Base-by-base conservation (phyloP, 2,888 invertebrate genomes). In the Trilocha varians region DNA sequence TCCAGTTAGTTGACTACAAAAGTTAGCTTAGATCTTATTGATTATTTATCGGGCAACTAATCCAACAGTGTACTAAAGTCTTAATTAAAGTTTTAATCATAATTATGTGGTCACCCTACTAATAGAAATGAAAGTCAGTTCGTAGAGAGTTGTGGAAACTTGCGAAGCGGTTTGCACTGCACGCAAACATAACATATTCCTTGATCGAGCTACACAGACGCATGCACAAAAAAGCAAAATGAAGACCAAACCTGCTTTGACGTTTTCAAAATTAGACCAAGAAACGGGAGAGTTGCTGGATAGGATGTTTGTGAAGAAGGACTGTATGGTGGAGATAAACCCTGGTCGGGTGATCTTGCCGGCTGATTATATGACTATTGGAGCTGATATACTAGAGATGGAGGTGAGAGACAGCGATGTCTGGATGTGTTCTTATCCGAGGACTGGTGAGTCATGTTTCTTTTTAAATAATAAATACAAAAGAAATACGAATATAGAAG, bases 401-500 rank as follows among this genome's bases (percentile, higher is more conserved):
- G 87, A 91, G 41, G 89, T 95, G 2, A 80, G 90, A 41, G 87
- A 90, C 3, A 91, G 91, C 53, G 96, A 97, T 67, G 89, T 95
- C 0, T 95, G 96, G 92, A 87, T 96, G 70, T 89, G 94, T 36
- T 96, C 96, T 8, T 96, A 93, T 82, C 96, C 97, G 0, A 89
- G 96, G 60, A 95, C 96, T 56, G 96, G 96, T 94, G 66, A 76
- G 80, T 65, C 2, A 25, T 44, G 16, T 15, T 11, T 13, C 34
- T 13, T n/a, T 32, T 38, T 40, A 11, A 16, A 32, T 16, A 38
- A 11, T 11, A 6, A 6, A 6, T 3, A 4, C 11, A 25, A 25
- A 4, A 25, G 11, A n/a, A n/a, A n/a, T n/a, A n/a, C n/a, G n/a
- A n/a, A n/a, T n/a, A n/a, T n/a, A n/a, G n/a, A n/a, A n/a, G n/a